Evolutionary conservation across 2,888 invertebrate species (phyloP).

Genomic region (Melitaea athalia): DNA sequence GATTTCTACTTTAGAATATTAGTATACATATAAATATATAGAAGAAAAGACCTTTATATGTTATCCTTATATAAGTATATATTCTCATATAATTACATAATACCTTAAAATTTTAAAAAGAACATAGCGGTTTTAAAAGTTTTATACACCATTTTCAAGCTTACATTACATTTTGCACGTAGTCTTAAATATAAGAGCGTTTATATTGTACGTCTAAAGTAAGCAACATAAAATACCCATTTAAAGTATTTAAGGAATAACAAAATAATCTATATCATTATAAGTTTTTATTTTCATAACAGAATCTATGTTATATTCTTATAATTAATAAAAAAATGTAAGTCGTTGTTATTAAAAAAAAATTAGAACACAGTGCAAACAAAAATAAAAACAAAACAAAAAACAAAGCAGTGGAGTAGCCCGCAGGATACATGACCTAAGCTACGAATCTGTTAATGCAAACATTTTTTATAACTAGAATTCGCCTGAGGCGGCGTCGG

Average conservation of each 20-base stretch:
- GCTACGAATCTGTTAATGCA: conserved; percentile 21
- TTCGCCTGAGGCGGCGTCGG: conserved; percentile 29
- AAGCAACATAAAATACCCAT: background rate
- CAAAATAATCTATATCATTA: background rate
- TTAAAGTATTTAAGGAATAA: background rate
- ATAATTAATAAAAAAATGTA: background rate
- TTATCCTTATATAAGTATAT: too few species aligned
- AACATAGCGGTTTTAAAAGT: too few species aligned
- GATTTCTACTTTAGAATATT: too few species aligned
- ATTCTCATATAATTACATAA: too few species aligned
- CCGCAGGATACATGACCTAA: conserved; percentile 17
- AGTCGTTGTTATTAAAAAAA: conserved; percentile 18
- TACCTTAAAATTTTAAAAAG: too few species aligned
- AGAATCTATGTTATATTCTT: conserved; percentile 5
- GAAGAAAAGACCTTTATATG: too few species aligned
- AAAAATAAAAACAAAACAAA: too few species aligned
- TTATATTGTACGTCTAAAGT: background rate
- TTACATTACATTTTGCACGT: too few species aligned
- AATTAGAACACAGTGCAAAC: conserved; percentile 15
- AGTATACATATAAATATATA: too few species aligned
- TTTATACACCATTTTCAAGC: too few species aligned
- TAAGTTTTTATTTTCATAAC: background rate
- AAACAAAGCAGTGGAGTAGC: conserved; percentile 17
- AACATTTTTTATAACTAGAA: conserved; percentile 28
- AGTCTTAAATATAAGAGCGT: too few species aligned